Conservation (phyloP, 2,888 invertebrate species). For the Pyrrhosoma nymphula region DNA sequence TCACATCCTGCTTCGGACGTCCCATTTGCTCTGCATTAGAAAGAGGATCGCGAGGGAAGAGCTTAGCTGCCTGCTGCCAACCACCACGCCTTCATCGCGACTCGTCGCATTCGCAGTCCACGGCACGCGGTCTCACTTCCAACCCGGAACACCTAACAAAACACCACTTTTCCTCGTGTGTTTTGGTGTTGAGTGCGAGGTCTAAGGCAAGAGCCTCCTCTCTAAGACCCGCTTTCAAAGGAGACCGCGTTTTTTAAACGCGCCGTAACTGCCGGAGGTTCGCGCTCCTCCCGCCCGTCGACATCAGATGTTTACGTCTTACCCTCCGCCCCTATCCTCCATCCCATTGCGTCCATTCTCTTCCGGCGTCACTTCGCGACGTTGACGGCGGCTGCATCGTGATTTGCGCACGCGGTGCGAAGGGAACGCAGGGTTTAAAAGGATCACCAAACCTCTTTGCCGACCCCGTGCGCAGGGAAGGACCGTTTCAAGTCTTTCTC, state of each 20-base stretch:
- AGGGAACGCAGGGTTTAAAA: not conserved
- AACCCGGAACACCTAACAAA: not conserved
- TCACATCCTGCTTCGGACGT: slow-evolving; percentile 22
- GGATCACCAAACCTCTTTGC: not conserved
- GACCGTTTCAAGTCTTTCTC: not conserved
- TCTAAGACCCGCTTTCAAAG: not conserved
- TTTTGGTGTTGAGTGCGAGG: not conserved
- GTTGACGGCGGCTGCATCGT: not conserved
- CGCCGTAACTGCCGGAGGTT: not conserved
- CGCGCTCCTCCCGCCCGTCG: not conserved
- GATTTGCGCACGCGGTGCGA: not conserved
- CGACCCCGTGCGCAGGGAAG: not conserved
- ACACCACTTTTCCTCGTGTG: not conserved
- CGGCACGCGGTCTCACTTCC: not conserved
- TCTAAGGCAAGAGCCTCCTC: not conserved
- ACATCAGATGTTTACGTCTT: slow-evolving; percentile 9
- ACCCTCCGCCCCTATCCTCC: not conserved
- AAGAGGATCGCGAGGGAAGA: not conserved
- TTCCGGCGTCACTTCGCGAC: not conserved
- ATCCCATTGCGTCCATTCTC: not conserved
- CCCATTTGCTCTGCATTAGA: not conserved
- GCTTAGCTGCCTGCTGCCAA: not conserved
- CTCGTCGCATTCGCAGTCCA: not conserved
- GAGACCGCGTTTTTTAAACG: not conserved
- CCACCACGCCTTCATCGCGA: not conserved